Base-by-base conservation (phyloP, 2,113 vertebrate genomes). In the Chrysochloris asiatica region DNA sequence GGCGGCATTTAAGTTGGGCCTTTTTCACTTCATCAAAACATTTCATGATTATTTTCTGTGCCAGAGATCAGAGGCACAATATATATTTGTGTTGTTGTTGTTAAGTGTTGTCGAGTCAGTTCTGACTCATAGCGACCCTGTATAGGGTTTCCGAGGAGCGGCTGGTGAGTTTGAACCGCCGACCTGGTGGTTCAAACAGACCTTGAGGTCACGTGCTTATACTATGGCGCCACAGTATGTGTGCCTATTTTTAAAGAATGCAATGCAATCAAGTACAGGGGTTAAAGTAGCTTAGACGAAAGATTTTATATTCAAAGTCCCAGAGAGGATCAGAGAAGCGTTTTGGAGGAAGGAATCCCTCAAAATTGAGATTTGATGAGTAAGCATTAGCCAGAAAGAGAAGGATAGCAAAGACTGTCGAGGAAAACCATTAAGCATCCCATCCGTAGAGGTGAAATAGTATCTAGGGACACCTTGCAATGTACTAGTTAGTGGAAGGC, bases 361-460 rank as follows among this genome's bases (percentile, higher is more conserved):
- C 73, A 67, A 16, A 54, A 36, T 30, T 48, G 80, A 90, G 63
- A 80, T 72, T 38, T 50, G 81, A 63, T 56, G 67, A 78, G 6
- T 7, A 76, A 90, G 38, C 50, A 38, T 82, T 78, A 72, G 52
- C 59, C 80, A 88, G 56, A 41, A 59, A 22, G 52, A 50, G 59
- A 81, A 72, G 77, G 83, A 67, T 65, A 83, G 48, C 50, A 71
- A 83, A 79, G 69, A 12, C 41, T 92, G 93, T 93, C 48, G 12
- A 89, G 47, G 59, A 61, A 89, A 43, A 87, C 61, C 33, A 63
- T 22, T n/a, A 92, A 88, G 21, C 56, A 91, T 17, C 67, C 54
- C 72, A 56, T 36, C 81, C 9, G 24, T 13, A 50, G 17, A 69
- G 86, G 59, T 47, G 52, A 92, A 78, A 65, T 50, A 52, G 72